Evolutionary conservation across 2,888 invertebrate genomes (phyloP).

Genomic region (Teinopalpus imperialis): DNA sequence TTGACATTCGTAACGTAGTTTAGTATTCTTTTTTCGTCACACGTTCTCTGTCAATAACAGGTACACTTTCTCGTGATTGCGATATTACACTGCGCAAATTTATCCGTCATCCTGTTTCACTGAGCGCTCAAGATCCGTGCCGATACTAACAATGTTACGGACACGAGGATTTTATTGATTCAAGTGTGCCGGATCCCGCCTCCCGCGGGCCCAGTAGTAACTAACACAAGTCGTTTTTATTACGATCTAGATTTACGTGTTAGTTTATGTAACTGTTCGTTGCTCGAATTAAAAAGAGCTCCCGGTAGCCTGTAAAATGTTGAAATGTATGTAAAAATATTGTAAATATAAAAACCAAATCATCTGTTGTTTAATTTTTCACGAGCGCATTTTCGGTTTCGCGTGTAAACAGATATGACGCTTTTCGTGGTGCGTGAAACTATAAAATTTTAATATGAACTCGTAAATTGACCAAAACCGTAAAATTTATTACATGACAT

Average conservation of each 20-base stretch:
- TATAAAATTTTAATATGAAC: conserved; percentile 35
- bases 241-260: conserved; percentile 80
- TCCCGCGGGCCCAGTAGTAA: conserved; percentile 67
- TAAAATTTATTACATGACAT: conserved; percentile 2
- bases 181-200: conserved; percentile 67
- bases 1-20: too few relatives aligned
- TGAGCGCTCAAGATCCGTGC: too few relatives aligned
- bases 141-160: conserved; percentile 46
- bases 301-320: conserved; percentile 80
- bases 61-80: too few relatives aligned
- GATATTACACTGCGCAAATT: too few relatives aligned
- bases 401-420: conserved; percentile 34
- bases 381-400: conserved; percentile 47
- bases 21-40: too few relatives aligned
- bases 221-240: conserved; percentile 76
- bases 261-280: conserved; percentile 81
- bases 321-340: conserved; percentile 79
- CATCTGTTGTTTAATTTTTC: conserved; percentile 70
- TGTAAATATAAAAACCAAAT: conserved; percentile 78
- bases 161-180: conserved; percentile 78
- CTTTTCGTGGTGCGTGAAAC: conserved; percentile 42
- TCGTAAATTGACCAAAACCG: conserved; percentile 28
- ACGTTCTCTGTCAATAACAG: too few relatives aligned
- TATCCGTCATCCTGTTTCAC: too few relatives aligned
- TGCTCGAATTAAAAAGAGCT: conserved; percentile 82